Percentiles rank a stretch among this genome's conserved stretches.
phyloP scores from a whole-genome alignment of 2,113 vertebrate species.

The Himantopus leucocephalus region DNA sequence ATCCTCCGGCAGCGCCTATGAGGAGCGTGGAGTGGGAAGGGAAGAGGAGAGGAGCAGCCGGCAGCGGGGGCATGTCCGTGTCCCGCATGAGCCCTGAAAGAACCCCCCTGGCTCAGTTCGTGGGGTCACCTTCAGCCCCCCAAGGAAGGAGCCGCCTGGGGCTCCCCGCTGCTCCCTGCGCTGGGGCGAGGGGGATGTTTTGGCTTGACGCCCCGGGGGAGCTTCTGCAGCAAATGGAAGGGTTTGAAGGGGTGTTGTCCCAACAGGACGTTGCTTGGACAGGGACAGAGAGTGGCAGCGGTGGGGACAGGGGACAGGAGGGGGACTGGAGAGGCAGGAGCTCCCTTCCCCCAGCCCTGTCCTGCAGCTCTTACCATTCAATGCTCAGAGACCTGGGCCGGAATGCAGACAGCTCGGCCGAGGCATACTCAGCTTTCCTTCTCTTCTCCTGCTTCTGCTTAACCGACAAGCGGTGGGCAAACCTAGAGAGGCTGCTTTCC shows the following conservation, averaged over 20 bases:
- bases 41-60: no score
- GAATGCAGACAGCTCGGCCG: constrained; percentile 71
- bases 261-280: accelerated
- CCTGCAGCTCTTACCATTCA: constrained; percentile 83
- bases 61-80: accelerated
- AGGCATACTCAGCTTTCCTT: constrained; percentile 79
- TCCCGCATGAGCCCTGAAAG: not conserved
- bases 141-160: not conserved
- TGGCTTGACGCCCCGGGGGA: not conserved
- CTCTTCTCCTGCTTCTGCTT: constrained; percentile 85
- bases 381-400: constrained; percentile 87
- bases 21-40: not conserved
- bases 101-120: not conserved
- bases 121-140: not conserved
- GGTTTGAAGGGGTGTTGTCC: not conserved
- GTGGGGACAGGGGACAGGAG: not conserved
- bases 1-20: not conserved
- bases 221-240: not conserved
- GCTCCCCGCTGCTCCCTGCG: not conserved
- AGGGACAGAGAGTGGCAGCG: not conserved
- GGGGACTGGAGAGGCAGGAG: not conserved
- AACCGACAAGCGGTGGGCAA: constrained; percentile 86
- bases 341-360: not conserved
- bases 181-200: not conserved
- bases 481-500: constrained; percentile 84